These are phyloP conservation scores for Eupithecia insigniata DNA, from an alignment of 2,888 invertebrate genomes.

Conservation along the genomic window DNA sequence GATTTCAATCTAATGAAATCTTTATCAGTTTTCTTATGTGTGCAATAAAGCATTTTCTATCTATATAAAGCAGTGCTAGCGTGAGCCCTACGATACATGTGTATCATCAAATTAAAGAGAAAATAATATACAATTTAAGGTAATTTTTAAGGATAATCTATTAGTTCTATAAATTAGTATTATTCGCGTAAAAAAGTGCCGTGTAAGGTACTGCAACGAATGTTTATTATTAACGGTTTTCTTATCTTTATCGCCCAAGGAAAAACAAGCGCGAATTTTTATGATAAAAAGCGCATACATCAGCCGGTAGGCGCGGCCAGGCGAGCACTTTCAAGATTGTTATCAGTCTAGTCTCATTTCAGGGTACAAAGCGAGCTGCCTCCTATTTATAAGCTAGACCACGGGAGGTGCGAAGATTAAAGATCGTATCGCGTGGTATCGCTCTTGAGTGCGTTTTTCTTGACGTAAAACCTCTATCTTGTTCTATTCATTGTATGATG, in stretches of 20 bases:
- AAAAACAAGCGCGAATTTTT: slow-evolving; percentile 19
- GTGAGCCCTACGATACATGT: no score
- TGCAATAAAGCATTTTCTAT: no score
- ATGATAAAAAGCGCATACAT: slow-evolving; percentile 73
- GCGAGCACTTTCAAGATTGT: slow-evolving; percentile 74
- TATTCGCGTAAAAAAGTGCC: not conserved
- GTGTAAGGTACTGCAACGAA: not conserved
- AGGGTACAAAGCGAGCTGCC: slow-evolving; percentile 72
- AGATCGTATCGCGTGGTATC: slow-evolving; percentile 81
- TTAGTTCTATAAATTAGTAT: not conserved
- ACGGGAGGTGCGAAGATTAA: slow-evolving; percentile 83
- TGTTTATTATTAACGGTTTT: not conserved
- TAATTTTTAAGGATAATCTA: no score
- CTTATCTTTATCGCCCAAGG: not conserved
- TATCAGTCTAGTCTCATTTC: slow-evolving; percentile 80
- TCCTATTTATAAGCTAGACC: slow-evolving; percentile 74
- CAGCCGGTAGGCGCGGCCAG: slow-evolving; percentile 37
- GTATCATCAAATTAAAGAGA: no score
- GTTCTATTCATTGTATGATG: not conserved
- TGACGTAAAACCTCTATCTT: slow-evolving; percentile 22
- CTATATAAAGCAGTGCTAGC: no score
- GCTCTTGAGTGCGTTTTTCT: slow-evolving; percentile 69
- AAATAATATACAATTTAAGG: no score
- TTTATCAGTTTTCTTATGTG: no score
- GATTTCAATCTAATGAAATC: no score